Evolutionary conservation across 2,797 vertebrate genomes (phyloP), one percentile per base, ranked within the genome.

Genomic region (Etheostoma perlongum): DNA sequence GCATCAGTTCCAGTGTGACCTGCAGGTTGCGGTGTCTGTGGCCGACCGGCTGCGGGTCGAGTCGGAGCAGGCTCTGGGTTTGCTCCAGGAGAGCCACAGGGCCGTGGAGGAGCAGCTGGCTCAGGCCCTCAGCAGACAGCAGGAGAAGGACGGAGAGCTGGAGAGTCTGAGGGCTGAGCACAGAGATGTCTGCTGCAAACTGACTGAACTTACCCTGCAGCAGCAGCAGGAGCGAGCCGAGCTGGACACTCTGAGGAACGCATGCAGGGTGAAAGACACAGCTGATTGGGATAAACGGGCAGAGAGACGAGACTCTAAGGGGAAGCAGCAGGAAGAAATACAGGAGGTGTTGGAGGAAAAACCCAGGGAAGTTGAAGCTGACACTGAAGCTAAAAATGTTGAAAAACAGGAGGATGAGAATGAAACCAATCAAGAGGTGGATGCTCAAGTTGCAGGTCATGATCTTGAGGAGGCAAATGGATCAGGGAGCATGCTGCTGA

Each of bases 1-100:
- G 94, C 88, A 77, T 40, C 94, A 95, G 91, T 95, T 95, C 90
- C 94, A 95, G 86, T 77, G 92, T 44, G 95, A 95, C 90, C 91
- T 95, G 82, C 94, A 94, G 89, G 93, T 93, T 0, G 94, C 95
- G 0, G 94, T 95, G 78, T 92, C 94, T 0, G 95, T 95, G 74
- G 95, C 95, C 0, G 94, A 95, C 76, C 79, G 94, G 23, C 85
- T 95, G 68, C 89, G 94, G 3, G 8, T 55, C 0, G 95, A 95
- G 80, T 85, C 94, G 0, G 94, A 95, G 71, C 86, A 95, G 75
- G 79, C 91, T 19, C 72, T 92, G 62, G 53, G 57, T 61, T 53
- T 52, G 53, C 80, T 94, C 63, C 86, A 86, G 67, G 75, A 87
- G 72, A 87, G 61, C 71, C 89, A 93, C 75, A 58, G 58, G 65